A percentile compares a stretch with the other conserved stretches of the same genome.
These are phyloP conservation scores for Tragopan temminckii DNA, from an alignment of 2,797 vertebrate genomes.

Conservation along the genomic window DNA sequence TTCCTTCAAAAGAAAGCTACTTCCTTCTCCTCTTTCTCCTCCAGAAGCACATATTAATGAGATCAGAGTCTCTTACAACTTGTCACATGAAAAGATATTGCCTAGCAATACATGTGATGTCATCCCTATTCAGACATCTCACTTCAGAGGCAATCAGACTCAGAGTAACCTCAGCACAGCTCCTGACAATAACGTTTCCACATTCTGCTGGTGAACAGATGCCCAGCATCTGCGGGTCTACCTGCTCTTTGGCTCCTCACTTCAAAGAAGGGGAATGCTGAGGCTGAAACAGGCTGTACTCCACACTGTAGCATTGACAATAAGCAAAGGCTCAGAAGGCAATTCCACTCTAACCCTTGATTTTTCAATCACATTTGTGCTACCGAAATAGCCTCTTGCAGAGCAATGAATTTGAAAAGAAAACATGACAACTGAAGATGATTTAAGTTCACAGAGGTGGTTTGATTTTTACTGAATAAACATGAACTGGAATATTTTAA, in stretches of 20 bases:
- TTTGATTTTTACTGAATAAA: constrained; percentile 1
- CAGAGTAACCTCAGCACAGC: background rate
- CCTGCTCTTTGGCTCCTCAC: background rate
- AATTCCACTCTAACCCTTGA: background rate
- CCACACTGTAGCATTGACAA: background rate
- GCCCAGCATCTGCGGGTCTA: accelerated
- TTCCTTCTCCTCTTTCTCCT: background rate
- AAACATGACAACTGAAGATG: background rate
- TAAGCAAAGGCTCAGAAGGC: background rate
- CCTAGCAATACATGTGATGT: background rate
- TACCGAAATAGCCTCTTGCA: background rate
- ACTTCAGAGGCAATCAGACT: background rate
- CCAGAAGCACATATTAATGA: background rate
- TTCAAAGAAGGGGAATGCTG: background rate
- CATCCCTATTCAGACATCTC: background rate
- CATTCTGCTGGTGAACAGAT: background rate
- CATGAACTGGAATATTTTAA: background rate
- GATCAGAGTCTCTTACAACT: background rate
- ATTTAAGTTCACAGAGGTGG: background rate
- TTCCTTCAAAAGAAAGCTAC: background rate
- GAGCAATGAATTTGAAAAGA: background rate
- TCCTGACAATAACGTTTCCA: background rate
- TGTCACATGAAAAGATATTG: background rate
- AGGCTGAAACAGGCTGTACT: background rate
- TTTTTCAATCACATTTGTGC: background rate